These are phyloP conservation scores for Meda fulgida DNA, from an alignment of 2,797 vertebrate species.

Conservation along the genomic window DNA sequence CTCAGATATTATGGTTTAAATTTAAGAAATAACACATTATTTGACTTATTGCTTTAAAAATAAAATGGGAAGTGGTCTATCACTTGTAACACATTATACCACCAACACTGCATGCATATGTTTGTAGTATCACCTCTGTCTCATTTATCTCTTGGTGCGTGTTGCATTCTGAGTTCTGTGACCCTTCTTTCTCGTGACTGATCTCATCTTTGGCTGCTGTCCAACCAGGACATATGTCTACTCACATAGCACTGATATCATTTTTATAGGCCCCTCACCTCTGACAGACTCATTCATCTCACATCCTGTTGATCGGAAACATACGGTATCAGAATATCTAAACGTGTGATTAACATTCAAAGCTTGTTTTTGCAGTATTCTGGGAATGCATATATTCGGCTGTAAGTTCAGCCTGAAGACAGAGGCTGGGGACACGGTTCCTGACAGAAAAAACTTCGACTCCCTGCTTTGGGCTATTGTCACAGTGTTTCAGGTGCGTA, in stretches of 20 bases:
- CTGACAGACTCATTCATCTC: constrained; percentile 35
- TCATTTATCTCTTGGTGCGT: not conserved
- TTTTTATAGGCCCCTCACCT: constrained; percentile 46
- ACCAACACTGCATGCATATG: not conserved
- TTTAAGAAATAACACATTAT: not conserved
- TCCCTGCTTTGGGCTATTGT: constrained; percentile 97
- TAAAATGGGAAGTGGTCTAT: not conserved
- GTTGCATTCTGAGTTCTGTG: constrained; percentile 1
- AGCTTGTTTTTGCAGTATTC: constrained; percentile 79
- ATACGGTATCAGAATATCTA: constrained; percentile 29
- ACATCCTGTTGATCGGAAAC: constrained; percentile 10
- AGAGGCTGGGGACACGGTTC: constrained; percentile 93
- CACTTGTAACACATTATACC: not conserved
- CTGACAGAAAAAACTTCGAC: constrained; percentile 97
- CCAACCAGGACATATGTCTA: constrained; percentile 39
- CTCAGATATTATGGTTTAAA: not conserved
- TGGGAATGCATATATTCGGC: constrained; percentile 98
- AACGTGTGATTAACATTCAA: not conserved
- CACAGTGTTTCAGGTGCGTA: constrained; percentile 92
- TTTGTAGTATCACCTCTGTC: not conserved
- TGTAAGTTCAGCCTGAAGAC: constrained; percentile 98
- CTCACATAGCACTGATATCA: constrained; percentile 36
- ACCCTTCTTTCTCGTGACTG: constrained; percentile 16
- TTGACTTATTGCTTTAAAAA: not conserved
- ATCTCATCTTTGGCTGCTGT: constrained; percentile 38